Evolutionary conservation across 1,140 invertebrate genomes (phyloP), one percentile per base, ranked within the genome.

Genomic region (Diprion similis): DNA sequence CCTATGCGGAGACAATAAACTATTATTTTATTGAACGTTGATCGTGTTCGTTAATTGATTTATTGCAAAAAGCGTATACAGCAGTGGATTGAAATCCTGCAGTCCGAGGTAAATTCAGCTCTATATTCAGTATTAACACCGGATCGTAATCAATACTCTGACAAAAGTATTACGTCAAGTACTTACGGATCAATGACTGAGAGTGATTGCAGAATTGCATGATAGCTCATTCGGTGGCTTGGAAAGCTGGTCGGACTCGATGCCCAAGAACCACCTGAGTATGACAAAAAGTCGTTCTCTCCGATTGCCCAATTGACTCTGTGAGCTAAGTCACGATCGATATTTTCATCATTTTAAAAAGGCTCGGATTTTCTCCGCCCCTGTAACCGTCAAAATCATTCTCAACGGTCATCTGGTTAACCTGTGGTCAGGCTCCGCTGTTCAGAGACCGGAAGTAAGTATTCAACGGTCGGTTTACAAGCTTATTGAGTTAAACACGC

Each of bases 221-320:
- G n/a, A 59, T 59, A 37, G 24, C 24, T 37, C 24, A 37, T 59
- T 17, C n/a, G 51, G 11, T 59, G n/a, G n/a, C 51, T 13, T 59
- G 51, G 51, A 59, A 59, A 59, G 51, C 51, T 59, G 51, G 51
- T 59, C n/a, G 51, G 9, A 59, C 51, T 59, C 51, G 51, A 59
- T 59, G 51, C n/a, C 51, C 51, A 59, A 59, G 51, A 59, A 59
- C 51, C 51, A 15, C 6, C 11, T 37, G 2, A 37, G 24, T 37
- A 17, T 15, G 51, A 59, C 51, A 59, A 59, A 17, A 59, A 59
- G 4, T 8, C 51, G 51, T 59, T 59, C 51, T 59, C 51, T 59
- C 51, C 0, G 51, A 59, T 59, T 59, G 51, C 11, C 9, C 51
- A 59, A 59, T 6, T 8, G n/a, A 59, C n/a, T 51, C 48, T 10